These are phyloP conservation scores for Pipra filicauda DNA, from an alignment of 2,113 vertebrate species.

Conservation along the genomic window DNA sequence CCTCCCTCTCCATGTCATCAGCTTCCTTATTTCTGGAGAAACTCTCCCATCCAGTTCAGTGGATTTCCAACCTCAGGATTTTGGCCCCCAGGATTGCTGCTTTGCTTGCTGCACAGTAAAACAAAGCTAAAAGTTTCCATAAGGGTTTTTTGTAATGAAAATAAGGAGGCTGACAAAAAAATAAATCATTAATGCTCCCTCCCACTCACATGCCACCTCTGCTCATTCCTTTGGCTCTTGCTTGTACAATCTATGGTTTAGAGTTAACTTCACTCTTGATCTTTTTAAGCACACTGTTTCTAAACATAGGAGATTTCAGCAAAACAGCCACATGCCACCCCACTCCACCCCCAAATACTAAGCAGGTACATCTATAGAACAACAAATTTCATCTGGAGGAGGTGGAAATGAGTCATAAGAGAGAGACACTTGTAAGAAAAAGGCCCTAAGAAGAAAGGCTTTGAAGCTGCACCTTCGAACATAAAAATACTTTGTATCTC, in stretches of 20 bases:
- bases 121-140: background rate
- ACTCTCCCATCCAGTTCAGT: background rate
- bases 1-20: background rate
- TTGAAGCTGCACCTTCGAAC: background rate
- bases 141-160: background rate
- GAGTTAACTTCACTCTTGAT: background rate
- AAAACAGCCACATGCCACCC: background rate
- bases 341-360: background rate
- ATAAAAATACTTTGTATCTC: background rate
- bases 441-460: background rate
- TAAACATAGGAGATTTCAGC: background rate
- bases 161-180: background rate
- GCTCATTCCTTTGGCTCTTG: background rate
- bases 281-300: background rate
- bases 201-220: background rate
- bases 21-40: background rate
- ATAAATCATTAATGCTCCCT: background rate
- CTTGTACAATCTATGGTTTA: background rate
- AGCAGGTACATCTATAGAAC: background rate
- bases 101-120: background rate
- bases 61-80: background rate
- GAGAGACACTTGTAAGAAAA: background rate
- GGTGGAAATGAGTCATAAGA: background rate
- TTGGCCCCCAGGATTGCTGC: background rate
- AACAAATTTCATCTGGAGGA: background rate